Evolutionary conservation across 2,888 invertebrate species (phyloP).

Genomic region (Labia minor): DNA sequence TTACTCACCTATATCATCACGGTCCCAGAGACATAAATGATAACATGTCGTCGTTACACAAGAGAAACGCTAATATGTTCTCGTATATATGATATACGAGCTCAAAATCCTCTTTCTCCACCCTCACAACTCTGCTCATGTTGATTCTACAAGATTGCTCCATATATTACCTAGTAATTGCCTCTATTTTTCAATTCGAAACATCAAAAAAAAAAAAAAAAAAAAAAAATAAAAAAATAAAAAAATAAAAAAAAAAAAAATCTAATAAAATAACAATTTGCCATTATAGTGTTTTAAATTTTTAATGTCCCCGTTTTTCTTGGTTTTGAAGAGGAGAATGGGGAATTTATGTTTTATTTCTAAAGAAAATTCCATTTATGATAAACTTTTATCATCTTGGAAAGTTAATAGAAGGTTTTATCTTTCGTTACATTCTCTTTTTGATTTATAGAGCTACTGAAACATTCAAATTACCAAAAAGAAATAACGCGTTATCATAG

Average conservation of each 20-base stretch:
- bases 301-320: background rate
- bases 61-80: background rate
- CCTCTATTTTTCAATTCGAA: background rate
- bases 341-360: background rate
- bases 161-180: background rate
- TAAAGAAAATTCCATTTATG: background rate
- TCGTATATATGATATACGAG: background rate
- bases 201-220: no score
- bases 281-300: background rate
- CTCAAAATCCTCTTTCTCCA: background rate
- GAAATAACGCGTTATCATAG: no score
- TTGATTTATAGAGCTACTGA: no score
- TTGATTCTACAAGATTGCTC: background rate
- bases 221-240: no score
- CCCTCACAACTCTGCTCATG: no score
- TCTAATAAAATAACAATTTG: background rate
- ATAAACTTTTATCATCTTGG: background rate
- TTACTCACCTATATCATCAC: background rate
- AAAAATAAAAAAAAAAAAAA: background rate
- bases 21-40: background rate
- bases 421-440: no score
- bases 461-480: no score
- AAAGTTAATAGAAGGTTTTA: no score
- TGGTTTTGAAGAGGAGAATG: background rate
- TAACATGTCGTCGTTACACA: background rate